Conservation (phyloP, 2,888 invertebrate genomes). For the Agrotis ipsilon region DNA sequence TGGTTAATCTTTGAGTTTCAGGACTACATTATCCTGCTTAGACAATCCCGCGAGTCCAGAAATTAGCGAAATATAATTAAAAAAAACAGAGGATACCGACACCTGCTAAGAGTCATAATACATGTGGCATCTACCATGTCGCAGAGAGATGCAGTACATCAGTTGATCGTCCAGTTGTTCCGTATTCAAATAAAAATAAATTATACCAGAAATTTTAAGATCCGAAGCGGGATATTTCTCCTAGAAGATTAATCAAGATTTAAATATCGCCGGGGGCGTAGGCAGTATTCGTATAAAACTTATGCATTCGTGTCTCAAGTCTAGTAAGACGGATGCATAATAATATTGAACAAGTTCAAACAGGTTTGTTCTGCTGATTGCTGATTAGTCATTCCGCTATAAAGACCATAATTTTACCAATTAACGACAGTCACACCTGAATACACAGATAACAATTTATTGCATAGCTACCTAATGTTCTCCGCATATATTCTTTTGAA, state of each 20-base stretch:
- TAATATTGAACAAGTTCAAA: slow-evolving; percentile 41
- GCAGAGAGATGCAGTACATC: too few relatives aligned
- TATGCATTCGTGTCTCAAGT: slow-evolving; percentile 50
- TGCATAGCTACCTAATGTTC: slow-evolving; percentile 30
- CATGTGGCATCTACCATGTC: too few relatives aligned
- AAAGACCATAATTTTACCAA: slow-evolving; percentile 44
- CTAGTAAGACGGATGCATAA: slow-evolving; percentile 55
- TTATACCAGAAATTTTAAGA: background rate
- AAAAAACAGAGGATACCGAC: too few relatives aligned
- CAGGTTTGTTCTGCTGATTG: slow-evolving; percentile 42
- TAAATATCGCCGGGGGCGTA: slow-evolving; percentile 23
- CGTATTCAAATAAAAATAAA: too few relatives aligned
- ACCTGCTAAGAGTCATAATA: too few relatives aligned
- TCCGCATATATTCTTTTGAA: slow-evolving; percentile 14
- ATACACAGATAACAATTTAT: slow-evolving; percentile 39
- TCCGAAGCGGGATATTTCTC: slow-evolving; percentile 16
- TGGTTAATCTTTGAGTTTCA: too few relatives aligned
- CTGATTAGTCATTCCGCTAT: slow-evolving; percentile 34
- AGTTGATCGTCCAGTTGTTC: too few relatives aligned
- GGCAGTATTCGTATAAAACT: slow-evolving; percentile 48
- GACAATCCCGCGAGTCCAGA: too few relatives aligned
- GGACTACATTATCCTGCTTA: too few relatives aligned
- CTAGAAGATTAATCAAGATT: slow-evolving; percentile 34
- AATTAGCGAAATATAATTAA: too few relatives aligned
- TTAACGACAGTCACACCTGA: slow-evolving; percentile 39